A percentile compares a stretch with the other conserved stretches of the same genome.
These are phyloP conservation scores for Scleropages formosus DNA, from an alignment of 2,797 vertebrate genomes.

Conservation along the genomic window DNA sequence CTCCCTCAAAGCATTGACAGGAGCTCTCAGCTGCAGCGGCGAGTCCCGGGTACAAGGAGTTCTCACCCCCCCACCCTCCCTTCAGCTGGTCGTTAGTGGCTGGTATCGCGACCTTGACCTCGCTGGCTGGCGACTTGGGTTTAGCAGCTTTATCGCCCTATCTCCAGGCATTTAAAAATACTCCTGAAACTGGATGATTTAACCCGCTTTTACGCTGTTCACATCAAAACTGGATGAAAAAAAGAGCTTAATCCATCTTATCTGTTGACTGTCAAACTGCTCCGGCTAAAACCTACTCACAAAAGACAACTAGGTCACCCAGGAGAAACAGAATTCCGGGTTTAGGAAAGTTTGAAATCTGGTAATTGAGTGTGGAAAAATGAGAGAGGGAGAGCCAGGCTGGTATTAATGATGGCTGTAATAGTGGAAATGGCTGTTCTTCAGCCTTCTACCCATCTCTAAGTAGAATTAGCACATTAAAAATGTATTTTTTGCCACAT, in stretches of 20 bases:
- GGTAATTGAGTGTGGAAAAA: constrained; percentile 73
- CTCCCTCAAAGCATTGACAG: constrained; percentile 58
- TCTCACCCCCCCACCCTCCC: constrained; percentile 47
- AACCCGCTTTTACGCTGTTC: constrained; percentile 80
- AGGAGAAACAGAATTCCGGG: constrained; percentile 65
- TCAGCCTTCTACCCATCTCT: constrained; percentile 13
- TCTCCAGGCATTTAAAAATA: constrained; percentile 82
- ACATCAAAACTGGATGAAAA: constrained; percentile 79
- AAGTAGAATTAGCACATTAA: background rate
- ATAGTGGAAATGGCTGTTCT: constrained; percentile 3
- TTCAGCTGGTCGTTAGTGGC: constrained; percentile 58
- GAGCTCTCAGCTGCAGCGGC: constrained; percentile 50
- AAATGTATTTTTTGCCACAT: no score
- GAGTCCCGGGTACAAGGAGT: constrained; percentile 40
- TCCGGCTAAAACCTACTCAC: constrained; percentile 80
- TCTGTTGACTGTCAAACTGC: constrained; percentile 85
- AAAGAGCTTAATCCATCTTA: constrained; percentile 83
- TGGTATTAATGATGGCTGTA: constrained; percentile 24
- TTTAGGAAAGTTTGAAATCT: constrained; percentile 71
- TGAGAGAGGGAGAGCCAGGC: constrained; percentile 43
- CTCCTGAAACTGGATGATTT: constrained; percentile 79
- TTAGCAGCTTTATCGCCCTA: constrained; percentile 73
- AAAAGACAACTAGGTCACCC: constrained; percentile 84
- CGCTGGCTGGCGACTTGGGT: constrained; percentile 66
- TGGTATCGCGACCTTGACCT: constrained; percentile 70